Conservation (phyloP, 2,888 invertebrate species). For the Apamea epomidion region DNA sequence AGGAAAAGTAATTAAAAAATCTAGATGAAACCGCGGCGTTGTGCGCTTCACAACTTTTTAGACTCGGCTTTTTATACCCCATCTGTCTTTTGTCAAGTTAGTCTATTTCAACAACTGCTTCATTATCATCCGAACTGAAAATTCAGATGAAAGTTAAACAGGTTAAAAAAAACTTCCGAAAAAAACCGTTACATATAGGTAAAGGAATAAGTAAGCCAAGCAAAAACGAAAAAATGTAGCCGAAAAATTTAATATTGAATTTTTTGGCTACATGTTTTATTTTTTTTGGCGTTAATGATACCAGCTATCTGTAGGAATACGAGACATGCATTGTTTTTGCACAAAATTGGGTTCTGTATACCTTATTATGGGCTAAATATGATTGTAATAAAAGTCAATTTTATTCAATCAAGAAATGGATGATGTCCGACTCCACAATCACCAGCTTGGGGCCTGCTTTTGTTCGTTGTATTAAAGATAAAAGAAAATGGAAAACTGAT, state of each 20-base stretch:
- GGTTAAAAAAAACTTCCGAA: background rate
- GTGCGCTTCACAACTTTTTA: conserved; percentile 17
- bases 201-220: background rate
- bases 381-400: background rate
- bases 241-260: background rate
- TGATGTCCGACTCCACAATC: background rate
- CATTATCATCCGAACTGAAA: background rate
- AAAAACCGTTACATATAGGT: background rate
- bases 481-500: background rate
- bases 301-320: background rate
- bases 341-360: background rate
- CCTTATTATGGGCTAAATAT: background rate
- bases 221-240: too few relatives aligned
- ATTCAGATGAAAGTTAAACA: background rate
- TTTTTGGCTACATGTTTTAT: too few relatives aligned
- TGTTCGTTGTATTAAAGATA: background rate
- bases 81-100: conserved; percentile 9
- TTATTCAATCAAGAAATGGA: background rate
- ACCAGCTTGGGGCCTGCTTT: background rate
- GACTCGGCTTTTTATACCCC: conserved; percentile 6
- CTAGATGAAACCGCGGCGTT: conserved; percentile 44
- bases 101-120: conserved; percentile 2
- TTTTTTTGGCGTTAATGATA: background rate
- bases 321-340: background rate
- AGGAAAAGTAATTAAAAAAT: conserved; percentile 57